Percentiles rank a stretch among this genome's conserved stretches.
phyloP scores from a whole-genome alignment of 2,113 vertebrate genomes.

The Urocitellus parryii region DNA sequence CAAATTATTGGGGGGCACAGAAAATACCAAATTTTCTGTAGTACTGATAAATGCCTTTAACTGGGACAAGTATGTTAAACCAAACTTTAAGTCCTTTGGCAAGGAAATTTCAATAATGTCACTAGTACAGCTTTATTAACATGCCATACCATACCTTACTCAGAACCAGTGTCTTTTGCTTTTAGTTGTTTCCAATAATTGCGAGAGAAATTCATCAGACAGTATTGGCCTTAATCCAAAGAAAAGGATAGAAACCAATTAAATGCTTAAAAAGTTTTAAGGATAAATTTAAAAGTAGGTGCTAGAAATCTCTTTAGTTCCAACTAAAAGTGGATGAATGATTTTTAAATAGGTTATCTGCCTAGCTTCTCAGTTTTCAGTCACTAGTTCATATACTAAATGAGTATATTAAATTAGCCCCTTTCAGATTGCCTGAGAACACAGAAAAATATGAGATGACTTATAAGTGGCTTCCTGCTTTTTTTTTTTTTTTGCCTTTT shows the following conservation, averaged over 20 bases:
- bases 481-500: neutral
- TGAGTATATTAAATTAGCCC: constrained; percentile 28
- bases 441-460: neutral
- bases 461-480: neutral
- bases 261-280: constrained; percentile 84
- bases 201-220: constrained; percentile 78
- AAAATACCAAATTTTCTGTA: constrained; percentile 43
- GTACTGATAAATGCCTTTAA: constrained; percentile 46
- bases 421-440: neutral
- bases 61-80: constrained; percentile 59
- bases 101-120: constrained; percentile 45
- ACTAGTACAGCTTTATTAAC: constrained; percentile 47
- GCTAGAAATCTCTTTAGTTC: constrained; percentile 76
- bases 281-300: constrained; percentile 81
- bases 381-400: constrained; percentile 42
- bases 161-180: constrained; percentile 74
- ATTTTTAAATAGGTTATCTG: constrained; percentile 82
- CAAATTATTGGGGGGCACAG: constrained; percentile 36
- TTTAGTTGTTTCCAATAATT: constrained; percentile 83
- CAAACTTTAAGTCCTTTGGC: constrained; percentile 55
- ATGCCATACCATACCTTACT: constrained; percentile 49
- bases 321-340: constrained; percentile 76
- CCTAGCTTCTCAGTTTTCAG: constrained; percentile 51
- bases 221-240: constrained; percentile 81
- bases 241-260: constrained; percentile 84